phyloP scores from a whole-genome alignment of 1,140 invertebrate species.

The Philaenus spumarius region DNA sequence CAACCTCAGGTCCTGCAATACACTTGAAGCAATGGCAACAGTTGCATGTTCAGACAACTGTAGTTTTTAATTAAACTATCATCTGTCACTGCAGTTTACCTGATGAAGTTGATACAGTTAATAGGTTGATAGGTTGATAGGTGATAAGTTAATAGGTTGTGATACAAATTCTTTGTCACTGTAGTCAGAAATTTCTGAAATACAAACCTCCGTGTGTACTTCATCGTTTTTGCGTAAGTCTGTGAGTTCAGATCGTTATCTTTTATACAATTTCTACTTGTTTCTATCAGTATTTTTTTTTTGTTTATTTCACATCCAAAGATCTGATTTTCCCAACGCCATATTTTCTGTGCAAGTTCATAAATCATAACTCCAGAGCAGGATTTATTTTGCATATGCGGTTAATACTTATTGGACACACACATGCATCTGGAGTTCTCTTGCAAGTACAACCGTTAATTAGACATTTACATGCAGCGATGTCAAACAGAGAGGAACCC shows the following conservation, averaged over 20 bases:
- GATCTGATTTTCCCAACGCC: too few relatives aligned
- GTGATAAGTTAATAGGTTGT: too few relatives aligned
- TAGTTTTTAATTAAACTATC: constrained; percentile 31
- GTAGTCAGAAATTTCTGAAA: too few relatives aligned
- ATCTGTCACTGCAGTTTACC: constrained; percentile 28
- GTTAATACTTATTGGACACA: not conserved
- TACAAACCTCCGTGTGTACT: not conserved
- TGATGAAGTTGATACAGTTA: constrained; percentile 10
- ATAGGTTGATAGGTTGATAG: too few relatives aligned
- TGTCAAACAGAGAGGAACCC: not conserved
- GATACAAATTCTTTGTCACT: not conserved
- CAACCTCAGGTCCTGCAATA: too few relatives aligned
- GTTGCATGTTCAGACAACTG: constrained; percentile 17
- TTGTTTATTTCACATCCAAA: too few relatives aligned
- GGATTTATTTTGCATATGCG: not conserved
- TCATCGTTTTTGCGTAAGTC: not conserved
- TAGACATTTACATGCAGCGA: not conserved
- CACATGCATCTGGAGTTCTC: not conserved
- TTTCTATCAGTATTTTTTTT: too few relatives aligned
- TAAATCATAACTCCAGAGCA: not conserved
- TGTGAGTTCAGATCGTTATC: not conserved
- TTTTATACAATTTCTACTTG: not conserved
- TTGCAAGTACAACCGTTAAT: not conserved
- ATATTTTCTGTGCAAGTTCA: too few relatives aligned
- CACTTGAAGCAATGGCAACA: too few relatives aligned